Evolutionary conservation across 2,797 vertebrate species (phyloP), one percentile per base, ranked within the genome.

Genomic region (Platyrinchus mystaceus): DNA sequence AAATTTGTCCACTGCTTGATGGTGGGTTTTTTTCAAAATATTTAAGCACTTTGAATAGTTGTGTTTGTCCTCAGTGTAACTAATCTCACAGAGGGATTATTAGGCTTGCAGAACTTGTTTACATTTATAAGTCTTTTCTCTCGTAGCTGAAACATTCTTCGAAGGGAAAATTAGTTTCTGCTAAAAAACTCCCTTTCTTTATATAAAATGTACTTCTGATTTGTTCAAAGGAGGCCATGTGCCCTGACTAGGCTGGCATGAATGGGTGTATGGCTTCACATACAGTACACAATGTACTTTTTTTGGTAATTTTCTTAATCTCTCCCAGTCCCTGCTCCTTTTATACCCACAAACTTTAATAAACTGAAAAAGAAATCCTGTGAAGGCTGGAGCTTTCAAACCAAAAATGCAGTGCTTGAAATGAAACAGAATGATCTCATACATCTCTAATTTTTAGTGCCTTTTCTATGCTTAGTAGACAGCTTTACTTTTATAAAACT

Each of bases 361-460:
- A 90, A 93, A 50, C 55, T 91, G 85, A 79, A 93, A 76, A 27
- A 90, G 37, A 92, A 88, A 82, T 69, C 34, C 41, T 67, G 44
- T 53, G 70, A 91, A 94, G 63, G 47, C 73, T 93, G 70, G 22
- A 89, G 79, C 67, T 62, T 95, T 93, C 74, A 91, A 94, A 94
- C 74, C n/a, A 90, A 94, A 95, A 94, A 88, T 60, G 34, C 41
- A 84, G 59, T 64, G 7, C 83, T 88, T 91, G 44, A 96, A 91
- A 91, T 66, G 44, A 91, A 91, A 78, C 70, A 69, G 76, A 67
- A 91, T 89, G 83, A 95, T 81, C 67, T 95, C 95, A 96, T 89
- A 56, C 68, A 53, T 82, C 47, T 52, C 60, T 93, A 94, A 87
- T 89, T 94, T 94, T 94, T 75, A 84, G 68, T 91, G 63, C 67